Base-by-base conservation (phyloP, 2,113 vertebrate genomes). In the Myxocyprinus asiaticus region DNA sequence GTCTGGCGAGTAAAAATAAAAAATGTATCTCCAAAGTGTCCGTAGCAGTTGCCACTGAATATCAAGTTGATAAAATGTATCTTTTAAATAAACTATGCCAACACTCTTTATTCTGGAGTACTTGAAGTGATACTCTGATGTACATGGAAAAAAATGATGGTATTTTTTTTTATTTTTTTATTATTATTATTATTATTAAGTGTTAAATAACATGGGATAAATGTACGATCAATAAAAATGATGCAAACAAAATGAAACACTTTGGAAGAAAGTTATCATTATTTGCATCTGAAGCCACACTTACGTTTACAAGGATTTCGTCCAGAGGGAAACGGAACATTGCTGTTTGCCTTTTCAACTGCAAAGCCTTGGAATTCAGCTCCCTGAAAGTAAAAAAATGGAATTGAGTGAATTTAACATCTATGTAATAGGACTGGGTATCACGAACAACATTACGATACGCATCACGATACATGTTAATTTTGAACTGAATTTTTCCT, bases 281-380 rank as follows among this genome's bases (percentile, higher is more conserved):
- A 53, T 59, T 1, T 53, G 48, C 11, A 82, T 72, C 66, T 6
- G 7, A 43, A 51, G 3, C 7, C 12, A 75, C 4, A 88, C 90
- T 94, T 91, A 97, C 95, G 92, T 95, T 92, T 96, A 80, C 89
- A 90, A 86, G 93, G 93, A 79, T 93, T 94, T 81, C 94, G 90
- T 83, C 92, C 90, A 11, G 90, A 87, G 63, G 89, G 90, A 77
- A 86, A 71, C 17, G 90, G 86, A 85, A 88, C 90, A 83, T 88
- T 91, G 82, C 85, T 86, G 70, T 87, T 75, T 85, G 91, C 90
- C 79, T 91, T 92, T 74, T 94, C 93, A 81, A 91, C 88, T 86
- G 90, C 93, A 92, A 96, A 96, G 82, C 95, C 96, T 92, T 84
- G 89, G 87, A 96, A 96, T 81, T 93, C 93, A 78, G 95, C 94